Percentiles rank a stretch among this genome's conserved stretches.
Evolutionary conservation across 1,140 invertebrate genomes (phyloP).

Genomic region (Phortica variegata): DNA sequence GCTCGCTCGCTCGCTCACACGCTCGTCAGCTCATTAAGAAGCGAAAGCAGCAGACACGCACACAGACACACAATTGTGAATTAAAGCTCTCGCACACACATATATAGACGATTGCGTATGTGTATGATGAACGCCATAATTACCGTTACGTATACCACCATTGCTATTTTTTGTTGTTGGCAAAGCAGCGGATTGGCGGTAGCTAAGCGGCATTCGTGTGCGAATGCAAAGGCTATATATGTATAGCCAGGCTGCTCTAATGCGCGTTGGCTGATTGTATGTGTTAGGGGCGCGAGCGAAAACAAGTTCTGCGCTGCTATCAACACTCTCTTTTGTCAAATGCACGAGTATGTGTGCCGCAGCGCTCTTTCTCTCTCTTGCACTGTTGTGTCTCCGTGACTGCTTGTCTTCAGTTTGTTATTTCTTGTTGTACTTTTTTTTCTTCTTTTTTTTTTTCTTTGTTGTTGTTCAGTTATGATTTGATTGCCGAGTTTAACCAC

Average conservation of each 20-base stretch:
- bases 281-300: conserved; percentile 16
- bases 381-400: background rate
- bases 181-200: conserved; percentile 35
- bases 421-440: conserved; percentile 4
- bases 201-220: conserved; percentile 10
- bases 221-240: conserved; percentile 1
- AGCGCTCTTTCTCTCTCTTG: too few relatives aligned
- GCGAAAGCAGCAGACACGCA: conserved; percentile 26
- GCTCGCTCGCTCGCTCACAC: conserved; percentile 12
- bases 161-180: conserved; percentile 47
- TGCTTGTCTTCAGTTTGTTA: background rate
- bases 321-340: conserved; percentile 23
- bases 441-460: too few relatives aligned
- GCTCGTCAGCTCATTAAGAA: too few relatives aligned
- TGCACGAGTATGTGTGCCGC: background rate
- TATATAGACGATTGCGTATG: conserved; percentile 16
- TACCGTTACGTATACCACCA: conserved; percentile 56
- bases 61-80: background rate
- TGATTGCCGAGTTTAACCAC: conserved; percentile 54
- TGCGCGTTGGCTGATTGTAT: conserved; percentile 15
- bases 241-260: conserved; percentile 6
- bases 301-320: background rate
- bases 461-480: conserved; percentile 41
- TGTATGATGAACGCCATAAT: conserved; percentile 56
- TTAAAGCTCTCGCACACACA: background rate